Evolutionary conservation across 2,113 vertebrate genomes (phyloP), one percentile per base, ranked within the genome.

Genomic region (Apus apus): DNA sequence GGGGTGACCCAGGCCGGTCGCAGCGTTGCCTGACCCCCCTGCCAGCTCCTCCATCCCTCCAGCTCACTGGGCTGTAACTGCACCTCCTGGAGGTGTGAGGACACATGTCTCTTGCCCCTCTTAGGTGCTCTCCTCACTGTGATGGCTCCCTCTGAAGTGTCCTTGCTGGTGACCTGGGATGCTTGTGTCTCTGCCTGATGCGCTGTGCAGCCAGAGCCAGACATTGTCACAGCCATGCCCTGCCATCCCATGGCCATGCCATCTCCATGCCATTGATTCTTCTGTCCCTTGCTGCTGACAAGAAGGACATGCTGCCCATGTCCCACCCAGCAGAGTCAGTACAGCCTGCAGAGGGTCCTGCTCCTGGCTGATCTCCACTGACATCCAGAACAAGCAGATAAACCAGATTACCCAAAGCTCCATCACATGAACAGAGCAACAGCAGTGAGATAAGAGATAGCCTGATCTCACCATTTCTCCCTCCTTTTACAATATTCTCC

Each of bases 261-360:
- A 43, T 43, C 40, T 43, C 46, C 36, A 8, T 25, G 13, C 26
- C 46, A 48, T 8, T 1, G 1, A 21, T 22, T 20, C 25, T 7
- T 40, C 8, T 48, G 13, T 16, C 16, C 46, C 51, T 34, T 30
- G 12, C 19, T 51, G 34, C 18, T 0, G 0, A 18, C 1, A 1
- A 50, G 27, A 50, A 5, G 1, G 11, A 14, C 7, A 18, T 2
- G 27, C 34, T 80, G 68, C 3, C 1, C 1, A 22, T 2, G 13
- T 16, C 23, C 13, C 25, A 4, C 5, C 45, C 54, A 10, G 4
- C 15, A 2, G 32, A 22, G 2, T 1, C 66, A 1, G 1, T 8
- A 43, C 48, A 22, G 32, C 40, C 21, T 29, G 38, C 61, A 9
- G 8, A 2, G 8, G 2, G 27, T 6, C 23, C 34, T 23, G 13